Conservation (phyloP, 2,888 invertebrate genomes). For the Slavum lentiscoides region DNA sequence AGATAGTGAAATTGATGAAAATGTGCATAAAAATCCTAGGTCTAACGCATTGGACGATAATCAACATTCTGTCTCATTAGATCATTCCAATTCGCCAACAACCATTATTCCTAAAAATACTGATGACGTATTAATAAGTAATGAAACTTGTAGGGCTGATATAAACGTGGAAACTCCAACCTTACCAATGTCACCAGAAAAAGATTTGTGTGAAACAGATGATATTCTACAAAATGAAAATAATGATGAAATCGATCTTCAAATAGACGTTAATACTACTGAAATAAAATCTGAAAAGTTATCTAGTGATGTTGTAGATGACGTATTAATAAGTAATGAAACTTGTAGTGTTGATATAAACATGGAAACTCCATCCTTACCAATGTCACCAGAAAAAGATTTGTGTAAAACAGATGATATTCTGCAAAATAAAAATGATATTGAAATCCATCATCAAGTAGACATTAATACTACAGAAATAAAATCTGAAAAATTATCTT, state of each 20-base stretch:
- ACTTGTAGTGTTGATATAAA: not conserved
- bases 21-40: not conserved
- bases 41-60: not conserved
- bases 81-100: not conserved
- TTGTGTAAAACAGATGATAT: not conserved
- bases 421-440: not conserved
- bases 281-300: not conserved
- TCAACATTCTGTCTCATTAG: not conserved
- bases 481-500: not conserved
- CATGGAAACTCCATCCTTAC: not conserved
- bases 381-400: not conserved
- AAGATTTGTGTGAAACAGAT: not conserved
- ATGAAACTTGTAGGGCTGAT: not conserved
- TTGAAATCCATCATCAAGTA: not conserved
- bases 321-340: not conserved
- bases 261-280: not conserved
- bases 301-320: not conserved
- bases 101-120: not conserved
- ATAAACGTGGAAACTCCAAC: not conserved
- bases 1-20: conserved; percentile 36
- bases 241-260: not conserved
- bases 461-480: not conserved
- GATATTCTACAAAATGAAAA: not conserved
- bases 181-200: not conserved
- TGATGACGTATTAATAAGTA: not conserved